phyloP scores from a whole-genome alignment of 2,888 invertebrate species.

The Dione juno region DNA sequence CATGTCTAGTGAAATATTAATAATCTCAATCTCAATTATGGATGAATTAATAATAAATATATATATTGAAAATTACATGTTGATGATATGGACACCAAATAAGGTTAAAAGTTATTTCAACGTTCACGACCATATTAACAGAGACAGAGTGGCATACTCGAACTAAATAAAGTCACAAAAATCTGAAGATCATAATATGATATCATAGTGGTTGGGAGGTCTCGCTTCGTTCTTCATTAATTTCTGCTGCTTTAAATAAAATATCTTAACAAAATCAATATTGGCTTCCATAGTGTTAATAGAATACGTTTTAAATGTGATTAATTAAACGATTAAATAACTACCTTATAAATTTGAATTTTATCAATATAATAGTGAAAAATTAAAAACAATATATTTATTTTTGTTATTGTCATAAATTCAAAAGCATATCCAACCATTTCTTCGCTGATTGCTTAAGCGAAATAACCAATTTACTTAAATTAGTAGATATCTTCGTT shows the following conservation, averaged over 20 bases:
- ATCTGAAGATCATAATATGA: conserved; percentile 40
- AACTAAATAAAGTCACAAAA: conserved; percentile 45
- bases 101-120: conserved; percentile 40
- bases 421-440: neutral
- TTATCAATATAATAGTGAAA: neutral
- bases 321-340: conserved; percentile 20
- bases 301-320: conserved; percentile 19
- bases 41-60: conserved; percentile 31
- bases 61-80: conserved; percentile 33
- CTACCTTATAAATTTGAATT: neutral
- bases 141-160: conserved; percentile 40
- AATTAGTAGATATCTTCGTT: conserved; percentile 36
- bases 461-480: conserved; percentile 25
- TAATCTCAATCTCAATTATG: conserved; percentile 31
- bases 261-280: conserved; percentile 68
- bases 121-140: conserved; percentile 35
- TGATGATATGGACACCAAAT: conserved; percentile 34
- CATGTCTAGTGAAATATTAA: conserved; percentile 6
- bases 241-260: conserved; percentile 66
- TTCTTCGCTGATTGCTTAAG: conserved; percentile 26
- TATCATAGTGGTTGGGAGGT: conserved; percentile 56
- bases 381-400: neutral
- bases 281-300: conserved; percentile 46
- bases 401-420: neutral
- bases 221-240: conserved; percentile 63